These are phyloP conservation scores for Archilochus colubris DNA, from an alignment of 2,113 vertebrate genomes.

Conservation along the genomic window DNA sequence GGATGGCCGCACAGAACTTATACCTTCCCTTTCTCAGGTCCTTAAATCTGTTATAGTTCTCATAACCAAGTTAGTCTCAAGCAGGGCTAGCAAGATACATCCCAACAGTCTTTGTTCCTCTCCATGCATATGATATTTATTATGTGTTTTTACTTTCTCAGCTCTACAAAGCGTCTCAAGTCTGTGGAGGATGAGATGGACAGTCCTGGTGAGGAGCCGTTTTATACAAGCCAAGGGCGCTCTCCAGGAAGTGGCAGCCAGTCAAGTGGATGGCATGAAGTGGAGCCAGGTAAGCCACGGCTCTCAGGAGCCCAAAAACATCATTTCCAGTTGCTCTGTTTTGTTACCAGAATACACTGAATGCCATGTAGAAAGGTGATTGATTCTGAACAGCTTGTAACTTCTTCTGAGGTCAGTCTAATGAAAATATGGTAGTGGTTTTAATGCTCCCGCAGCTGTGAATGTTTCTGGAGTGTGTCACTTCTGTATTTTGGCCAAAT, in stretches of 20 bases:
- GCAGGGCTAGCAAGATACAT: not conserved
- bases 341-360: not conserved
- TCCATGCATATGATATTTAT: not conserved
- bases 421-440: conserved; percentile 6
- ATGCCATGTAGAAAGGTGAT: not conserved
- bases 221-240: conserved; percentile 94
- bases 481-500: conserved; percentile 60
- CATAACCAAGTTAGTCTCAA: not conserved
- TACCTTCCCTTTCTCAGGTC: not conserved
- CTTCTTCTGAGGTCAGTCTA: not conserved
- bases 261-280: conserved; percentile 97
- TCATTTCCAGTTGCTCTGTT: not conserved
- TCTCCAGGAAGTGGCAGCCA: conserved; percentile 95
- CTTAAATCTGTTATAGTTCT: not conserved
- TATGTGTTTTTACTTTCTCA: conserved; percentile 36
- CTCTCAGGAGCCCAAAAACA: not conserved
- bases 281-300: conserved; percentile 91
- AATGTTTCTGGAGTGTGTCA: conserved; percentile 59
- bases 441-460: conserved; percentile 61
- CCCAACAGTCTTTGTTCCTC: not conserved
- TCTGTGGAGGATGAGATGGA: conserved; percentile 99
- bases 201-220: conserved; percentile 96
- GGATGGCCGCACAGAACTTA: not conserved
- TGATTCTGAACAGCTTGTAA: not conserved
- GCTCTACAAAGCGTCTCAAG: conserved; percentile 98